Evolutionary conservation across 2,113 vertebrate species (phyloP).

Genomic region (Tupaia chinensis): DNA sequence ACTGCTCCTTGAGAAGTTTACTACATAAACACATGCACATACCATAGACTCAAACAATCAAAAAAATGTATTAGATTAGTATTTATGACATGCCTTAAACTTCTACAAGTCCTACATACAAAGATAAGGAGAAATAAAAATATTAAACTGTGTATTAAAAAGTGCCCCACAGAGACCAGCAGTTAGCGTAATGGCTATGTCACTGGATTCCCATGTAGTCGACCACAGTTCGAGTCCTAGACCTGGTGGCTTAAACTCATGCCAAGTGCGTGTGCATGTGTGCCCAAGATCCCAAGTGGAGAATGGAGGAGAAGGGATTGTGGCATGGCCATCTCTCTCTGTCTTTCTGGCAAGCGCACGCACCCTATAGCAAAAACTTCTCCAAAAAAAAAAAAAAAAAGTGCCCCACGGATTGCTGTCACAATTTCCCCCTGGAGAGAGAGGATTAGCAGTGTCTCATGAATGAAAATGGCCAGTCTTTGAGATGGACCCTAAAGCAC

Average conservation of each 20-base stretch:
- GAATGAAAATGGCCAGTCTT: neutral
- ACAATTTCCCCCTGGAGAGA: neutral
- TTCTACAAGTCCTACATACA: slow-evolving; percentile 1
- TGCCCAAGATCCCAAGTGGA: too few species aligned
- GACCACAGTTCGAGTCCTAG: too few species aligned
- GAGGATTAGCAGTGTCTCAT: neutral
- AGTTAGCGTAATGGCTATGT: too few species aligned
- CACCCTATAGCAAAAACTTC: too few species aligned
- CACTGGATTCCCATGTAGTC: too few species aligned
- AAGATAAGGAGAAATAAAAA: slow-evolving; percentile 49
- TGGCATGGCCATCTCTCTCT: too few species aligned
- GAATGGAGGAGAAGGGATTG: too few species aligned
- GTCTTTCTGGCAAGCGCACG: too few species aligned
- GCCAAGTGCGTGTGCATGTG: too few species aligned
- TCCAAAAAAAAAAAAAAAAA: neutral
- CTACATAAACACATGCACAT: neutral
- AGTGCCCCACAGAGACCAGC: neutral
- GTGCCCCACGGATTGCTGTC: neutral
- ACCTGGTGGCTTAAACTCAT: too few species aligned
- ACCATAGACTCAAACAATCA: neutral
- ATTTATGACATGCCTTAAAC: neutral
- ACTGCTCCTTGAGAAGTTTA: neutral
- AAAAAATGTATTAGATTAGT: neutral
- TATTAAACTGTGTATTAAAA: neutral
- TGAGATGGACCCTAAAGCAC: neutral